Evolutionary conservation across 2,113 vertebrate genomes (phyloP), one percentile per base, ranked within the genome.

Genomic region (Dasyprocta punctata): DNA sequence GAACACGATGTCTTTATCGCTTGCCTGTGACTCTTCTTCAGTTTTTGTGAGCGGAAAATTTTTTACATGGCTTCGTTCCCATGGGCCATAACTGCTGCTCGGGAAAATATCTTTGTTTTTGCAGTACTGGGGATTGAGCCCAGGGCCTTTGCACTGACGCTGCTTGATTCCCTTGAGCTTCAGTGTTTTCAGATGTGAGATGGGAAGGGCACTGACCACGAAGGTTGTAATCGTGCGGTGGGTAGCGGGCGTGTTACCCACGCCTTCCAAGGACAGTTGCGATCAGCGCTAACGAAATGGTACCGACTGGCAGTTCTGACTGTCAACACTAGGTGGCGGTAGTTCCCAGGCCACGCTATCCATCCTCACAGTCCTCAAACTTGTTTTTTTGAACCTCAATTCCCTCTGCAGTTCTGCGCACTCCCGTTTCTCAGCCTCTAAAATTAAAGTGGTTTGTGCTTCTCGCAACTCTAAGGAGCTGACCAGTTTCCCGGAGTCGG

Each of bases 191-290:
- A 2, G 8, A 1, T 85, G 52, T 77, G 7, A 81, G 65, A 12
- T 13, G 49, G 52, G 6, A 28, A 47, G 0, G 1, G 20, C 41
- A 1, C 1, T 10, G 22, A 4, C 63, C 30, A 0, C 1, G 24
- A 56, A 49, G 75, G 30, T 1, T 36, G 16, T 5, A 4, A 47
- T 65, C 63, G 5, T 3, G 5, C 2, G 1, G 5, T 13, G 0
- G 4, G 22, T 19, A 1, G 16, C 19, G 1, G 1, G 86, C 3
- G 1, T 10, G 0, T 47, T 14, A 36, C 7, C 3, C 0, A 38
- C 63, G 13, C 30, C 2, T 10, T 7, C 30, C 2, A 5, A 5
- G 22, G 28, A 7, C 5, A 0, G 28, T 33, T 3, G 3, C 26
- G 1, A 5, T 41, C 4, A 6, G 3, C 1, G 1, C 75, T 36